phyloP scores from a whole-genome alignment of 2,888 invertebrate genomes.

The Petrolisthes manimaculis region DNA sequence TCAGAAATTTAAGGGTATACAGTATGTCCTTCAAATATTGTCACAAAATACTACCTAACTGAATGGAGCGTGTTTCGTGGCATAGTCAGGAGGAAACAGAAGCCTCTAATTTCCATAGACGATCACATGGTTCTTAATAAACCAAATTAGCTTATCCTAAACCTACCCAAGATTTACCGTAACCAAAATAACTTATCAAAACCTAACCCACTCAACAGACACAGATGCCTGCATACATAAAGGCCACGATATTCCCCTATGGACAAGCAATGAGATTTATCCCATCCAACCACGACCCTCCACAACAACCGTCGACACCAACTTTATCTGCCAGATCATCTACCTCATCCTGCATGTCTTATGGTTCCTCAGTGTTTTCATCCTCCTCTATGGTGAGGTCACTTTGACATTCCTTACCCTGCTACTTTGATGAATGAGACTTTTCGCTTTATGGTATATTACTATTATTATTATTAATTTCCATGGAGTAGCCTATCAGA shows the following conservation, averaged over 20 bases:
- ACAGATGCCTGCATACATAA: not conserved
- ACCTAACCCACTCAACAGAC: not conserved
- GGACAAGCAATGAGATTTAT: not conserved
- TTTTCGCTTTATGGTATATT: not conserved
- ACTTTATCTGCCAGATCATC: slow-evolving; percentile 32
- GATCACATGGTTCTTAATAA: no score
- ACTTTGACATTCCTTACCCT: not conserved
- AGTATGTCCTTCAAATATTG: no score
- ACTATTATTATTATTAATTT: no score
- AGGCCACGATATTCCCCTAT: not conserved
- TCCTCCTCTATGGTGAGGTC: slow-evolving; percentile 47
- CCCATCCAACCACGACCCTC: not conserved
- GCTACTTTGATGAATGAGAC: not conserved
- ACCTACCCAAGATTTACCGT: not conserved
- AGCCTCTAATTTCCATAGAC: no score
- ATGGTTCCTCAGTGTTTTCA: slow-evolving; percentile 31
- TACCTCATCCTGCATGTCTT: slow-evolving; percentile 39
- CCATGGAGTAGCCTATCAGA: no score
- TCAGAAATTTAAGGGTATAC: no score
- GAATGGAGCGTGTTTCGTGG: no score
- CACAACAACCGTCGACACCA: slow-evolving; percentile 14
- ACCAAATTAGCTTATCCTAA: no score
- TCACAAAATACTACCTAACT: no score
- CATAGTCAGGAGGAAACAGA: no score
- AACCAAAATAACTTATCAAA: not conserved